Evolutionary conservation across 1,140 invertebrate genomes (phyloP).

Genomic region (Leptoteleia sp.): DNA sequence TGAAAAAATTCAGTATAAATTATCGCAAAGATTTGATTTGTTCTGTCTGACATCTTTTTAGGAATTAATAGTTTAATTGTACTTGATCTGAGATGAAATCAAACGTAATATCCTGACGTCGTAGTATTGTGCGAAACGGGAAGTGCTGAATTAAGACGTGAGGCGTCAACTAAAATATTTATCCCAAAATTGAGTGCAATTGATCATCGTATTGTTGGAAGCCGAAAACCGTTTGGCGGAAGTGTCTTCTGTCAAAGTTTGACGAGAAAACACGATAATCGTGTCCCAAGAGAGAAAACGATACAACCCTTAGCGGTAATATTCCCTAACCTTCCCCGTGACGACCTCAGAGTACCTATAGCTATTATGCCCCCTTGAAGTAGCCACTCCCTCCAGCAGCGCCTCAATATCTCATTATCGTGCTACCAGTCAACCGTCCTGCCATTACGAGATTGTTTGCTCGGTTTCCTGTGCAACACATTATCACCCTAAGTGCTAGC

Average conservation of each 20-base stretch:
- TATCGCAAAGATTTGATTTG: too few relatives aligned
- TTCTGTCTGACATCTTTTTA: too few relatives aligned
- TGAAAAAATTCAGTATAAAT: too few relatives aligned
- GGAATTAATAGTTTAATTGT: too few relatives aligned
- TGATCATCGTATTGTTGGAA: slow-evolving; percentile 51
- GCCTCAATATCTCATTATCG: slow-evolving; percentile 82
- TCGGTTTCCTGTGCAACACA: slow-evolving; percentile 74
- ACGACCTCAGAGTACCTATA: slow-evolving; percentile 71
- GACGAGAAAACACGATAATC: slow-evolving; percentile 74
- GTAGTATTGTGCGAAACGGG: not conserved
- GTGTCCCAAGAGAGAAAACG: slow-evolving; percentile 79
- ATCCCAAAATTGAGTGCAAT: slow-evolving; percentile 44
- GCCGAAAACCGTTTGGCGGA: slow-evolving; percentile 50
- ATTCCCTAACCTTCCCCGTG: slow-evolving; percentile 76
- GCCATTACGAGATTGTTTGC: slow-evolving; percentile 82
- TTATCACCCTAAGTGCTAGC: slow-evolving; percentile 64
- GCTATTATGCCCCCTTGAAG: slow-evolving; percentile 76
- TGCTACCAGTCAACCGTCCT: slow-evolving; percentile 77
- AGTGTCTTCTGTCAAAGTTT: slow-evolving; percentile 64
- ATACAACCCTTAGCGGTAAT: slow-evolving; percentile 77
- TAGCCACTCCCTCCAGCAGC: slow-evolving; percentile 78
- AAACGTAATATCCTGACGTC: not conserved
- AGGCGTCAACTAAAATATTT: slow-evolving; percentile 38
- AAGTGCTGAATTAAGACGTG: slow-evolving; percentile 21
- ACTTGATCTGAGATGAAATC: too few relatives aligned